Percentiles rank a stretch among this genome's conserved stretches.
These are phyloP conservation scores for Crypturellus tataupa DNA, from an alignment of 2,797 vertebrate genomes.

Conservation along the genomic window DNA sequence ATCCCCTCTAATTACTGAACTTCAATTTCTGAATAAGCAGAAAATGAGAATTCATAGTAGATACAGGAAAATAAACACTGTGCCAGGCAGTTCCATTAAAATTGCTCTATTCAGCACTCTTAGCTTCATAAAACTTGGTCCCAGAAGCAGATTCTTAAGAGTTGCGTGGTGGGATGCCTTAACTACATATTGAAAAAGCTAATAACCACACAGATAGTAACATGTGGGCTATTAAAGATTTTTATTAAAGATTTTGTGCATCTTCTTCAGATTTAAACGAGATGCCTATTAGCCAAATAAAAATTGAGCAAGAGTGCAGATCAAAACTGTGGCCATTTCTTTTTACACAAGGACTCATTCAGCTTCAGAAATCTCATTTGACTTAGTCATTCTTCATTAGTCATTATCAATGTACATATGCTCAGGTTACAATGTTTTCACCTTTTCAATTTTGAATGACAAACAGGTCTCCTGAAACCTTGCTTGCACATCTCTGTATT, in stretches of 20 bases:
- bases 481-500: conserved; percentile 46
- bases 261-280: neutral
- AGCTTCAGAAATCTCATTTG: neutral
- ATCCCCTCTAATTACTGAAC: neutral
- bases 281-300: neutral
- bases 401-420: neutral
- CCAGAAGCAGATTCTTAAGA: neutral
- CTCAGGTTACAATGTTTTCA: neutral
- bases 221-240: too few relatives aligned
- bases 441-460: conserved; percentile 58
- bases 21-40: neutral
- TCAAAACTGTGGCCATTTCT: neutral
- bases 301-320: neutral
- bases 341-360: neutral
- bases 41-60: neutral
- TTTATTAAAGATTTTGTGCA: too few relatives aligned
- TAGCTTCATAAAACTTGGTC: too few relatives aligned
- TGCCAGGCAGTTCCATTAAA: neutral
- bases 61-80: neutral
- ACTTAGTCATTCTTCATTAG: neutral
- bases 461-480: conserved; percentile 44
- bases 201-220: too few relatives aligned
- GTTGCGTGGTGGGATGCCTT: neutral
- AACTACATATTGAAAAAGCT: neutral
- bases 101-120: too few relatives aligned